A percentile compares a stretch with the other conserved stretches of the same genome.
Conservation (phyloP, 2,113 vertebrate species). For the Choloepus hoffmanni region DNA sequence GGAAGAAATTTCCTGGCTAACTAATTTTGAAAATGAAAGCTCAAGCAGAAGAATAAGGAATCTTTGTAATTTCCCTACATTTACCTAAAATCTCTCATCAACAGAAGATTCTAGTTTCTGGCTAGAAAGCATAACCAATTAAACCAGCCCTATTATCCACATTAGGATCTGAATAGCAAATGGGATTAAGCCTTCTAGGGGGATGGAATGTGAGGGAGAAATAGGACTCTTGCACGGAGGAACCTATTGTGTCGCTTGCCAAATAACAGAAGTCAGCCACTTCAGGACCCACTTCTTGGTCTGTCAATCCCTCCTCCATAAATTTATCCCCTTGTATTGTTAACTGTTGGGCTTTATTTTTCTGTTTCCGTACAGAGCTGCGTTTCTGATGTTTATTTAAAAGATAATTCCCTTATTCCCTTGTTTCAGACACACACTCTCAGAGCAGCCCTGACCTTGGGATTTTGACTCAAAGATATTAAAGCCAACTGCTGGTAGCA, state of each 20-base stretch:
- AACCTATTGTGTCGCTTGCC: background rate
- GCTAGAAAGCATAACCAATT: background rate
- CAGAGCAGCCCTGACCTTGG: background rate
- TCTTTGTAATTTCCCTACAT: background rate
- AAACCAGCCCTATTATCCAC: background rate
- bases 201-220: background rate
- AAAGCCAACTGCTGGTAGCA: too few relatives aligned
- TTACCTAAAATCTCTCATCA: slow-evolving; percentile 48
- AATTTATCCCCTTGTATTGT: too few relatives aligned
- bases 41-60: slow-evolving; percentile 33
- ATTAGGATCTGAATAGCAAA: background rate
- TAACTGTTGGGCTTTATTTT: background rate
- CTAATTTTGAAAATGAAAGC: slow-evolving; percentile 51
- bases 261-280: background rate
- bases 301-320: too few relatives aligned
- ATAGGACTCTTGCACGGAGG: background rate
- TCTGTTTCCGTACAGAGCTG: background rate
- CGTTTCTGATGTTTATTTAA: slow-evolving; percentile 12
- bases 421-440: background rate
- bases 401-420: slow-evolving; percentile 9
- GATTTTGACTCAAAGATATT: too few relatives aligned
- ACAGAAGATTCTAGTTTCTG: slow-evolving; percentile 43
- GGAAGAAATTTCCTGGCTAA: slow-evolving; percentile 42
- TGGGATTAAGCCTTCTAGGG: background rate
- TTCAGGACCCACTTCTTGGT: background rate